Base-by-base conservation (phyloP, 2,113 vertebrate species). In the Peromyscus maniculatus region DNA sequence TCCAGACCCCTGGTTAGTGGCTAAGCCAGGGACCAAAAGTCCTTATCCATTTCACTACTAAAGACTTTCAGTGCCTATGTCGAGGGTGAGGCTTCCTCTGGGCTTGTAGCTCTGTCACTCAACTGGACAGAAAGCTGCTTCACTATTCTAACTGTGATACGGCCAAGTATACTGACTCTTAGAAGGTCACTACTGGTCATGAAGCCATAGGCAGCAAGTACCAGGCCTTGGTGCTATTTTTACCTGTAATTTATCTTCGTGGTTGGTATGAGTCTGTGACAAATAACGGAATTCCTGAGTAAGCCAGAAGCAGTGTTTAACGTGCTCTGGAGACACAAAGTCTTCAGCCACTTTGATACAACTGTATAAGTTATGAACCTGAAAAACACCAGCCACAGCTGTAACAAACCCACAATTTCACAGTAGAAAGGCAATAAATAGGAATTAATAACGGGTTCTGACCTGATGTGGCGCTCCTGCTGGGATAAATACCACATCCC, bases 331-430 rank as follows among this genome's bases (percentile, higher is more conserved):
- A 87, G 99, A 99, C 97, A 99, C 99, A 97, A 99, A 99, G 96
- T 99, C 99, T 98, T 99, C 99, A 43, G 99, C 99, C 93, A 99
- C 99, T 98, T 99, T 99, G 98, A 99, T 99, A 97, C 99, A 99
- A 97, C 99, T 99, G 93, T 99, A 99, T 94, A 99, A 98, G 78
- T 99, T 99, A 95, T 99, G 99, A 96, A 99, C 99, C 99, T 99
- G 66, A 83, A 97, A 96, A 90, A 98, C 66, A 98, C 87, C 57
- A 98, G 19, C 64, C 88, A 55, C 1, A 0, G 98, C 67, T 98
- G 96, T 69, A 57, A 21, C 0, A 0, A 4, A 43, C 49, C 79
- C 75, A 1, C 0, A 57, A 52, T 1, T 21, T 66, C 49, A 39
- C 1, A 64, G 19, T 2, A 46, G 52, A 84, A 62, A 72, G 4